Evolutionary conservation across 2,888 invertebrate genomes (phyloP), one percentile per base, ranked within the genome.

Genomic region (Tinea semifulvella): DNA sequence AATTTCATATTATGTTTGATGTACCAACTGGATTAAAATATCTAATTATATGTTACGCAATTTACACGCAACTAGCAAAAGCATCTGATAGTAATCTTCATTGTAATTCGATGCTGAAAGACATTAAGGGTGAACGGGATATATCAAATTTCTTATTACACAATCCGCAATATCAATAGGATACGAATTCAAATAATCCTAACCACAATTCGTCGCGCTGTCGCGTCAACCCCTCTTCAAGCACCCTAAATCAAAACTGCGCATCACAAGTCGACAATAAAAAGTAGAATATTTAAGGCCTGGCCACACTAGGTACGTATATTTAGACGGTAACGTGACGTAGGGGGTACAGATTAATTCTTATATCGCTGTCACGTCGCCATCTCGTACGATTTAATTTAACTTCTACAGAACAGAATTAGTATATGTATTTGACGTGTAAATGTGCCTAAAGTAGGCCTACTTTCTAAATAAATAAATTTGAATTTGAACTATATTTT

Each of bases 161-260:
- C 22, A 40, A 40, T 40, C 20, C 40, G n/a, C 40, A 40, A 40
- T 40, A 40, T 22, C 40, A 40, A 40, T 40, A 40, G 17, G 20
- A 40, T 40, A 22, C 40, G 20, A 22, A 40, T 40, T 22, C 63
- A 60, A 68, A 68, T 71, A 68, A 77, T 68, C 67, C 66, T 66
- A 53, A 68, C 75, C 76, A 65, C 75, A 79, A 73, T 72, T 70
- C 70, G 70, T 63, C 66, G 67, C 63, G 58, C 57, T n/a, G n/a
- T n/a, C n/a, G n/a, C n/a, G n/a, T 46, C 63, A 63, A 60, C 67
- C 74, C 71, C 67, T 61, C 62, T 55, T 56, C 54, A 61, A 60
- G 60, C 65, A 59, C 72, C 76, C 75, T 72, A 75, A 74, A 75
- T 79, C 75, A 76, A 68, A 74, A 63, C 63, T 64, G 40, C 65